Evolutionary conservation across 1,140 invertebrate genomes (phyloP), one percentile per base, ranked within the genome.

Genomic region (Euwallacea similis): DNA sequence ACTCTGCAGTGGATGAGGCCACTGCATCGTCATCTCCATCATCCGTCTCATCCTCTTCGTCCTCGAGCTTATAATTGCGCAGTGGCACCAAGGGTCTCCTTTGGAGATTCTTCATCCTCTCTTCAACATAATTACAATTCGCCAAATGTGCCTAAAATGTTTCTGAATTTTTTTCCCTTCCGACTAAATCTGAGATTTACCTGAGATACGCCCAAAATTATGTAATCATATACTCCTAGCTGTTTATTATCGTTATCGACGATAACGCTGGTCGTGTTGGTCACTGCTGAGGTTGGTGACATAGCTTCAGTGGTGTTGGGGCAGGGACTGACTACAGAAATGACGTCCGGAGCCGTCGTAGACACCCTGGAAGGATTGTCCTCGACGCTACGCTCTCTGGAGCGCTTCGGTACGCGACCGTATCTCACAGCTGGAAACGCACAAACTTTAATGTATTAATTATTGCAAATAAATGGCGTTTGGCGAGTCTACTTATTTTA

Each of bases 401-500:
- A 92, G 76, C 95, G 87, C 83, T 98, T 98, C 56, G 96, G 96
- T 69, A 98, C 95, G 66, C 96, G 88, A 58, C 96, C 96, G 86
- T 98, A 98, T 78, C 96, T 86, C 56, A 98, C 96, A 80, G 96
- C 96, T 98, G 85, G 44, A 84, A 85, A 66, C 43, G 50, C 33
- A 43, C 61, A 65, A 67, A 59, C 21, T 33, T 33, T 33, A 15
- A 56, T 13, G n/a, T 33, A 10, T 33, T 10, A 50, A 50, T 50
- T 10, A 13, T 47, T 47, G n/a, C 46, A 9, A 47, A 9, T 13
- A 47, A 33, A 6, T 47, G 15, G 21, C 3, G 33, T 16, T 56
- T 56, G n/a, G 13, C 13, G 21, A 21, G 7, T 16, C 7, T 21
- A 15, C 43, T 59, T 53, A 6, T 11, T 15, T 74, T 85, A 93